Evolutionary conservation across 2,888 invertebrate species (phyloP), one percentile per base, ranked within the genome.

Genomic region (Reticulitermes lucifugus): DNA sequence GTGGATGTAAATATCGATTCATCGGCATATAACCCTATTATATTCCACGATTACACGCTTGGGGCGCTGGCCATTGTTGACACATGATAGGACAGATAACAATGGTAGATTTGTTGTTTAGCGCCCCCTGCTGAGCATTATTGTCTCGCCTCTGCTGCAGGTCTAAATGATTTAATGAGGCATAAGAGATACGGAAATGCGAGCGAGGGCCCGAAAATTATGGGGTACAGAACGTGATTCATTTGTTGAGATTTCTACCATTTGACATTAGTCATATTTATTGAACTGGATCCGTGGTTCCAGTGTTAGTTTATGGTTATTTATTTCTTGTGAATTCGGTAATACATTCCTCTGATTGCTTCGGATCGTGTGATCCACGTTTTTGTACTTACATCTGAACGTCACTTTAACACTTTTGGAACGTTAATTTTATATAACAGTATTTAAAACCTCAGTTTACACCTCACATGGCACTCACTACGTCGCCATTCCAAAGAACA

Each of bases 161-260:
- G 41, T 81, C 81, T 83, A 84, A 86, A 86, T 86, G 86, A 86
- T 86, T 86, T 86, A 86, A 86, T 86, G 86, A 81, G 84, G 80
- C 86, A 80, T 86, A 82, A 86, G 86, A 86, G 86, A 86, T 86
- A 86, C 46, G 77, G 60, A 77, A 46, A 46, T n/a, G 73, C 12
- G 65, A 73, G 73, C 35, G 9, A 29, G 0, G 46, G 77, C 21
- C n/a, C 43, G 25, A 46, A 77, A 35, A 77, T 77, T 77, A 46
- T 46, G 77, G n/a, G 35, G 77, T 77, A 14, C 75, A 75, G 22
- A 22, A 41, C 77, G 22, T 21, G 46, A n/a, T 41, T 41, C 41
- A 21, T 46, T 77, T 77, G 25, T n/a, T 21, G 22, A 77, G 35
- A 51, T n/a, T 46, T 46, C 22, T 43, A 77, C 29, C 22, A 12